Evolutionary conservation across 2,113 vertebrate genomes (phyloP).

Genomic region (Nasalis larvatus): DNA sequence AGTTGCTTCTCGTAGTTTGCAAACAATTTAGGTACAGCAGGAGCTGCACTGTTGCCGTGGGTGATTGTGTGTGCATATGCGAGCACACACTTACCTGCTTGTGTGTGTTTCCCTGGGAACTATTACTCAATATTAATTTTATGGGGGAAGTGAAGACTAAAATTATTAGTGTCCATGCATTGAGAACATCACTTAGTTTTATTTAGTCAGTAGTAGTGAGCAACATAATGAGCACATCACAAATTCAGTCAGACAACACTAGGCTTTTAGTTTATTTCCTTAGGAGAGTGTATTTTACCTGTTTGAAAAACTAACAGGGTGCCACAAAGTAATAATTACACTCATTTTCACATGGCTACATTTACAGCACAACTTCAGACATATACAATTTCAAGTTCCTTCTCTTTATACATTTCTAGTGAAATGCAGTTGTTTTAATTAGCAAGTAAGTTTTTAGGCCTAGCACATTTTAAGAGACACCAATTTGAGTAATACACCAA

Average conservation of each 20-base stretch:
- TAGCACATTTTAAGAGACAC: neutral
- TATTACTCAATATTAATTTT: neutral
- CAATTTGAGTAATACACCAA: neutral
- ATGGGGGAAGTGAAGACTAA: constrained; percentile 1
- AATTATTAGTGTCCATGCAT: constrained; percentile 55
- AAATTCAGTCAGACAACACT: neutral
- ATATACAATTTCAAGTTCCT: neutral
- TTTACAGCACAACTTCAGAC: neutral
- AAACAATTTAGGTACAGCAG: constrained; percentile 26
- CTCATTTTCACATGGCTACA: neutral
- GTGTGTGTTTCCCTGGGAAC: neutral
- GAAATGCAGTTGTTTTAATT: neutral
- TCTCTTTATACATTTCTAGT: neutral
- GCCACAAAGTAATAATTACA: neutral
- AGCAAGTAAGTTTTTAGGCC: neutral
- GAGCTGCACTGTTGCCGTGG: neutral
- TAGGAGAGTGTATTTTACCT: neutral
- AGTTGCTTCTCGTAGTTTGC: constrained; percentile 70
- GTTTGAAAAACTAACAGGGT: neutral
- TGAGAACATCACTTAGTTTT: constrained; percentile 51
- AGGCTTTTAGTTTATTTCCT: neutral
- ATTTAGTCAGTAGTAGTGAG: constrained; percentile 49
- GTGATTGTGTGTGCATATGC: neutral
- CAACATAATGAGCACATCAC: neutral
- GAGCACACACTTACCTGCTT: neutral